These are phyloP conservation scores for Sylvilagus bachmani DNA, from an alignment of 2,113 vertebrate genomes.

Conservation along the genomic window DNA sequence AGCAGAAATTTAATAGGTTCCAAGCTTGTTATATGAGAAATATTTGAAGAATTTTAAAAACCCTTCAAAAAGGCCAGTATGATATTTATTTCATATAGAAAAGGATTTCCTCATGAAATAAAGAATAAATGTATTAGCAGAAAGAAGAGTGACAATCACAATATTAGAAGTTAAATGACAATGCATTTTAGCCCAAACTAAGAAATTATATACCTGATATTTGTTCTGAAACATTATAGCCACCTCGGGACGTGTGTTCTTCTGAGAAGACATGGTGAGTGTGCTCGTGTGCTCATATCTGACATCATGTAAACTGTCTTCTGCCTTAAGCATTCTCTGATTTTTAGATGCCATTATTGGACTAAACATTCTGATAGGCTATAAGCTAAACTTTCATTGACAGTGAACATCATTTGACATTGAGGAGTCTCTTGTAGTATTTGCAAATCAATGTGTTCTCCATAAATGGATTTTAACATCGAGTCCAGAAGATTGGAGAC, in stretches of 20 bases:
- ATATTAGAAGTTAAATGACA: not conserved
- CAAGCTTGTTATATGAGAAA: not conserved
- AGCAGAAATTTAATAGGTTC: not conserved
- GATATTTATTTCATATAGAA: not conserved
- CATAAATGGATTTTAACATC: not conserved
- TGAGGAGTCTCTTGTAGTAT: not conserved
- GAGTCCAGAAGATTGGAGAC: not conserved
- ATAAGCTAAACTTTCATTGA: not conserved
- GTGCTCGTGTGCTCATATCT: not conserved
- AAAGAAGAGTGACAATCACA: not conserved
- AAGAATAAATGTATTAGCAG: conserved; percentile 20
- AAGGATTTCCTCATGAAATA: not conserved
- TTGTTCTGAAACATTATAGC: not conserved
- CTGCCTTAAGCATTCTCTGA: not conserved
- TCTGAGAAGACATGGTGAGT: not conserved
- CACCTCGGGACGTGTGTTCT: not conserved
- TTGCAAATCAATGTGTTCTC: not conserved
- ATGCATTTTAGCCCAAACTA: conserved; percentile 31
- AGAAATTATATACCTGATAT: not conserved
- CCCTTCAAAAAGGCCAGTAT: not conserved
- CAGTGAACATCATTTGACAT: not conserved
- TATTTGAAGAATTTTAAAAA: not conserved
- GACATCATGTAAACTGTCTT: not conserved
- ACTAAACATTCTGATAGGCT: not conserved
- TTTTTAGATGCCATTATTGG: not conserved